These are phyloP conservation scores for Enteromius anoplus DNA, from an alignment of 2,797 vertebrate genomes.

Conservation along the genomic window DNA sequence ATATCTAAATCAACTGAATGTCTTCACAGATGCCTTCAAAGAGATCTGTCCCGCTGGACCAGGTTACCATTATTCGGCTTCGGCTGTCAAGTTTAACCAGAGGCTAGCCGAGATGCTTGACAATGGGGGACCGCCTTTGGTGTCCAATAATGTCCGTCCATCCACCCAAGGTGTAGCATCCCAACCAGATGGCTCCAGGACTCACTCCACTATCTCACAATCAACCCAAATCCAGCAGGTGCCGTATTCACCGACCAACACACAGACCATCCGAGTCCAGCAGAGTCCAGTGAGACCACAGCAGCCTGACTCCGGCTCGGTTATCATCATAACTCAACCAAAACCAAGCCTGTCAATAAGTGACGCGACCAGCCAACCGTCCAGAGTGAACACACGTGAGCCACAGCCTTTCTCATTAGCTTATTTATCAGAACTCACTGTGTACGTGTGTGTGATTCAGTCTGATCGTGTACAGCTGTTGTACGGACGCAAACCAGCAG, in stretches of 20 bases:
- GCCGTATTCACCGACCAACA: constrained; percentile 9
- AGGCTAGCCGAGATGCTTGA: constrained; percentile 58
- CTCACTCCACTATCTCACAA: constrained; percentile 18
- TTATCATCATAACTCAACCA: constrained; percentile 20
- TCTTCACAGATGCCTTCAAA: constrained; percentile 85
- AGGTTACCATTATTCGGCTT: constrained; percentile 92
- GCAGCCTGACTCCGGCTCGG: constrained; percentile 32
- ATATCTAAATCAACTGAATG: not conserved
- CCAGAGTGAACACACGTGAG: constrained; percentile 52
- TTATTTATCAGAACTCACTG: constrained; percentile 23
- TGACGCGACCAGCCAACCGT: constrained; percentile 41
- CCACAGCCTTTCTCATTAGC: not conserved
- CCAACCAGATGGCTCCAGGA: constrained; percentile 46
- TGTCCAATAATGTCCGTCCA: constrained; percentile 33
- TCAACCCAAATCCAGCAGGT: constrained; percentile 20
- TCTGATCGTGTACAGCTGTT: constrained; percentile 42
- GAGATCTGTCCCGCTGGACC: constrained; percentile 97
- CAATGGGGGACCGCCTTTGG: constrained; percentile 54
- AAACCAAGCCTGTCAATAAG: constrained; percentile 20
- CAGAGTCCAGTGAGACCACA: constrained; percentile 39
- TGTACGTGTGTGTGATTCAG: not conserved
- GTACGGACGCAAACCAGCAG: constrained; percentile 51
- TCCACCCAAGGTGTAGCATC: constrained; percentile 44
- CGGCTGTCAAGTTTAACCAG: constrained; percentile 81
- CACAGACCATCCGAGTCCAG: constrained; percentile 36